phyloP scores from a whole-genome alignment of 2,888 invertebrate species.

The Polyploca ridens region DNA sequence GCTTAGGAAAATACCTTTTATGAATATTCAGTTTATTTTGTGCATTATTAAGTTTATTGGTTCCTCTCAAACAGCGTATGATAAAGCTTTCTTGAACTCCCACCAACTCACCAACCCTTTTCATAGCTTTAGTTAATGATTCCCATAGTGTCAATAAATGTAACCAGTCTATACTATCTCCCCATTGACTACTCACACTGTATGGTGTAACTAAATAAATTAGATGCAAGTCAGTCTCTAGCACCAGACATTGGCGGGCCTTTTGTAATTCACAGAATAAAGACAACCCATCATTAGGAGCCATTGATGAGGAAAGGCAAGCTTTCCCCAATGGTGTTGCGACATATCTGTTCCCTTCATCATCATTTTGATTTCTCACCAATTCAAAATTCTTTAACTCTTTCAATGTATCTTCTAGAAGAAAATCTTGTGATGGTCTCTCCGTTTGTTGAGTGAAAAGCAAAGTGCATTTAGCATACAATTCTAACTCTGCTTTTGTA shows the following conservation, averaged over 20 bases:
- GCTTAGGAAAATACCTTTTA: constrained; percentile 78
- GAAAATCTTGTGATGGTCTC: constrained; percentile 49
- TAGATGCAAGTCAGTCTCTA: constrained; percentile 97
- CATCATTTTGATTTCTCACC: constrained; percentile 85
- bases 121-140: constrained; percentile 90
- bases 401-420: constrained; percentile 84
- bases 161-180: constrained; percentile 91
- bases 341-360: constrained; percentile 82
- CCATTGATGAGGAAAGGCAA: constrained; percentile 95
- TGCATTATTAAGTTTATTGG: constrained; percentile 82
- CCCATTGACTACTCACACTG: constrained; percentile 92
- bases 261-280: constrained; percentile 95
- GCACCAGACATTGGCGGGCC: constrained; percentile 94
- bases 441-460: constrained; percentile 61
- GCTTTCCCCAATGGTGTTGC: constrained; percentile 96
- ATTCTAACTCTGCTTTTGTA: constrained; percentile 88
- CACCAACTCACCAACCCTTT: constrained; percentile 94
- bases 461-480: constrained; percentile 93
- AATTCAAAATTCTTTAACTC: constrained; percentile 93
- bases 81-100: constrained; percentile 95
- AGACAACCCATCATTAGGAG: constrained; percentile 96
- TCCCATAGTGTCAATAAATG: constrained; percentile 93
- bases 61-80: constrained; percentile 89
- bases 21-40: constrained; percentile 85
- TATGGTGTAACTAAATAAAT: constrained; percentile 98